Percentiles rank a stretch among this genome's conserved stretches.
These are phyloP conservation scores for Petrolisthes cinctipes DNA, from an alignment of 2,888 invertebrate genomes.

Conservation along the genomic window DNA sequence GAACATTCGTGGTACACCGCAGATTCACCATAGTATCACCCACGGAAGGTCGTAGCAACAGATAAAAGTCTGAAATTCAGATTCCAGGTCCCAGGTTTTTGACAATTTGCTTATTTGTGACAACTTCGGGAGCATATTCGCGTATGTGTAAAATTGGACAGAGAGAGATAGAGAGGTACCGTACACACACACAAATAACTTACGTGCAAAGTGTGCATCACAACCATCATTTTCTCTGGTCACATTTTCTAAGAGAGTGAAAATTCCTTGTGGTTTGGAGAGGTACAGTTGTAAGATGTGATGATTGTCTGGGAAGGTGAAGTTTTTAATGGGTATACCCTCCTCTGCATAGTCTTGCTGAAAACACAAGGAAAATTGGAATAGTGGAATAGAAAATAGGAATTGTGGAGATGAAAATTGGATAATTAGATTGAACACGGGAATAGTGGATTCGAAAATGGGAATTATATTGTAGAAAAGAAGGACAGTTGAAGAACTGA, in stretches of 20 bases:
- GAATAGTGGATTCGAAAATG: no score
- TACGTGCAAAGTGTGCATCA: conserved; percentile 35
- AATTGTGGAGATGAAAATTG: not conserved
- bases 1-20: no score
- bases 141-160: not conserved
- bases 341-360: conserved; percentile 82
- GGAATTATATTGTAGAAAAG: no score
- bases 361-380: not conserved
- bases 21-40: not conserved
- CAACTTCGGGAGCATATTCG: not conserved
- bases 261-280: conserved; percentile 84
- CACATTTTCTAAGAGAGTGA: conserved; percentile 86
- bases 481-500: no score
- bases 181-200: not conserved
- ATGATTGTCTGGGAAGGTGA: conserved; percentile 90
- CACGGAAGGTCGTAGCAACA: not conserved
- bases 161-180: not conserved
- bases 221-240: conserved; percentile 31
- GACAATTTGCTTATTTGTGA: not conserved
- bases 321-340: conserved; percentile 78
- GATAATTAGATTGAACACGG: no score
- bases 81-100: no score
- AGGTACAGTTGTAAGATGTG: conserved; percentile 88
- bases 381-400: not conserved
- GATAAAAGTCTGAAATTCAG: no score